Percentiles rank a stretch among this genome's conserved stretches.
phyloP scores from a whole-genome alignment of 1,140 invertebrate species.

The Gonatopus flavifemur region DNA sequence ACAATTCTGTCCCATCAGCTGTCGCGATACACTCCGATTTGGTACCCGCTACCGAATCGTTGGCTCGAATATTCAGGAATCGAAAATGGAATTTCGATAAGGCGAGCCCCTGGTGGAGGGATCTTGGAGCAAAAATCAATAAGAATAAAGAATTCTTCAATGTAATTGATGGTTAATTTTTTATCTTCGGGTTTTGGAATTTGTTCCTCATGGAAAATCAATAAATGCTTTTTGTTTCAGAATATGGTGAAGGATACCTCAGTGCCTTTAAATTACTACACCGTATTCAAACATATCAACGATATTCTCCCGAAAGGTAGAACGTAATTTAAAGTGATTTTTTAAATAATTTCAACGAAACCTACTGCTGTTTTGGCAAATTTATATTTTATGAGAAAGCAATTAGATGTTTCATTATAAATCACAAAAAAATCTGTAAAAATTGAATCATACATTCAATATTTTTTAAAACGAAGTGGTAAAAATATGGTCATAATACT shows the following conservation, averaged over 20 bases:
- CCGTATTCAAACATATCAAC: slow-evolving; percentile 82
- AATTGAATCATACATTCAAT: too few species aligned
- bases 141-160: slow-evolving; percentile 61
- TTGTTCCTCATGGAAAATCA: too few species aligned
- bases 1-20: slow-evolving; percentile 79
- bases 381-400: too few species aligned
- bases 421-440: too few species aligned
- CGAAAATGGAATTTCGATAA: slow-evolving; percentile 48
- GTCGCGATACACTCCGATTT: slow-evolving; percentile 83
- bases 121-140: slow-evolving; percentile 59
- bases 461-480: too few species aligned
- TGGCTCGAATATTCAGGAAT: slow-evolving; percentile 51
- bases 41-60: slow-evolving; percentile 66
- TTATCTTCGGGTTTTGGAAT: too few species aligned
- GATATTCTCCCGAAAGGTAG: slow-evolving; percentile 67
- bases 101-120: slow-evolving; percentile 63
- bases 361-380: too few species aligned
- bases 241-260: slow-evolving; percentile 65
- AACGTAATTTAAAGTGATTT: too few species aligned
- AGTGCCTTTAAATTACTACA: slow-evolving; percentile 91
- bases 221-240: slow-evolving; percentile 37
- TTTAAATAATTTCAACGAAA: too few species aligned
- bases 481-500: too few species aligned
- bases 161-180: slow-evolving; percentile 49
- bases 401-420: too few species aligned